Conservation (phyloP, 2,888 invertebrate genomes). For the Deilephila porcellus region DNA sequence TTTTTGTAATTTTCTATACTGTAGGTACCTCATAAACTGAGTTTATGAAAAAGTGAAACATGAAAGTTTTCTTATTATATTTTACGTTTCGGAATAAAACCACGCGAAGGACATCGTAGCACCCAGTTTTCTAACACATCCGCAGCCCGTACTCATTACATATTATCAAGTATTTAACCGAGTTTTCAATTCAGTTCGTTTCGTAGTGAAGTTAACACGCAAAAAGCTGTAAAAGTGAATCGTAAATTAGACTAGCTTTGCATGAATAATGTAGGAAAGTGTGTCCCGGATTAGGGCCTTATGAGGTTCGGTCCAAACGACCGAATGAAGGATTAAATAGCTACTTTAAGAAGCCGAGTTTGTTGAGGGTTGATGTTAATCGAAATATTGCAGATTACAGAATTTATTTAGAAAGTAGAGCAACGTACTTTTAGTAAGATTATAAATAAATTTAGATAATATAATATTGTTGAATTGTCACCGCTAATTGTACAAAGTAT, state of each 20-base stretch:
- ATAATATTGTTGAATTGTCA: too few species aligned
- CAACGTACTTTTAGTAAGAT: too few species aligned
- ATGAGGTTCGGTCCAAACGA: slow-evolving; percentile 7
- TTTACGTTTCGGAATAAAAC: too few species aligned
- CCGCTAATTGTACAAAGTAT: too few species aligned
- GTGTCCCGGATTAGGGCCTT: slow-evolving; percentile 23
- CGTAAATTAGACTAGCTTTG: slow-evolving; percentile 44
- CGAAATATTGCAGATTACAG: neutral
- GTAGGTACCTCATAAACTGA: too few species aligned
- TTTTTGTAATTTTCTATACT: too few species aligned
- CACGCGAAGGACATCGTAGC: too few species aligned
- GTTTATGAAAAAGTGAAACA: too few species aligned
- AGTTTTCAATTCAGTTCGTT: neutral
- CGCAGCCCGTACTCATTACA: neutral
- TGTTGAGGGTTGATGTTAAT: slow-evolving; percentile 7
- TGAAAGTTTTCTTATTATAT: too few species aligned
- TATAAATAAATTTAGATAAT: too few species aligned
- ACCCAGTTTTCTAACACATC: neutral
- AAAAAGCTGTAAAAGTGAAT: slow-evolving; percentile 52
- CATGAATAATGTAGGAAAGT: slow-evolving; percentile 49
- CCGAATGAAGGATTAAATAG: slow-evolving; percentile 21
- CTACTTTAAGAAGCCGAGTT: neutral
- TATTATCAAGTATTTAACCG: neutral
- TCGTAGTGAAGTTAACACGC: slow-evolving; percentile 24
- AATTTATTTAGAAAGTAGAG: too few species aligned